phyloP scores from a whole-genome alignment of 2,113 vertebrate genomes.

The Paratilapia polleni region DNA sequence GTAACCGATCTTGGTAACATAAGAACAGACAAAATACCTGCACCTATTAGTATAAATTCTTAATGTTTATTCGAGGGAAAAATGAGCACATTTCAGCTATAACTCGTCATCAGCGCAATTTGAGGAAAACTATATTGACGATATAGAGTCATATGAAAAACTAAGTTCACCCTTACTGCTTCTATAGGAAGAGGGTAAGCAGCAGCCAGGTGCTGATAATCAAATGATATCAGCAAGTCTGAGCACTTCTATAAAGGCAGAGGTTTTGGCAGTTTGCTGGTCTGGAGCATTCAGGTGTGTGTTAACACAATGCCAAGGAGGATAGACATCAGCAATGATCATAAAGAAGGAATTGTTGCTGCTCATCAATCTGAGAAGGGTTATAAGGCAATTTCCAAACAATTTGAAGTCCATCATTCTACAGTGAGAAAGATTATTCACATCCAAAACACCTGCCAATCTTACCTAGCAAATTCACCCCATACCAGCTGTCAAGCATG shows the following conservation, averaged over 20 bases:
- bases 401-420: neutral
- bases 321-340: fast-evolving
- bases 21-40: neutral
- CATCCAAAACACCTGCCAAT: neutral
- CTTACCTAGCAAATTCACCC: neutral
- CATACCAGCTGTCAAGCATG: neutral
- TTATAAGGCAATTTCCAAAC: neutral
- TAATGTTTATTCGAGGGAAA: neutral
- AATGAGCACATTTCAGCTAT: neutral
- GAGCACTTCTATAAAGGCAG: neutral
- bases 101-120: neutral
- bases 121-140: neutral
- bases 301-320: neutral
- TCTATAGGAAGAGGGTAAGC: neutral
- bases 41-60: neutral
- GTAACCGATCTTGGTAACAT: neutral
- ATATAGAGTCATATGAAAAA: neutral
- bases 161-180: neutral
- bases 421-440: fast-evolving
- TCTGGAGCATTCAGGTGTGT: neutral
- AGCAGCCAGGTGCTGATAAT: neutral
- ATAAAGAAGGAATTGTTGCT: neutral
- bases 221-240: neutral
- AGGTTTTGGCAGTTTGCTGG: neutral
- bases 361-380: neutral